phyloP scores from a whole-genome alignment of 1,140 invertebrate species.

The Drosophila pruinosa region DNA sequence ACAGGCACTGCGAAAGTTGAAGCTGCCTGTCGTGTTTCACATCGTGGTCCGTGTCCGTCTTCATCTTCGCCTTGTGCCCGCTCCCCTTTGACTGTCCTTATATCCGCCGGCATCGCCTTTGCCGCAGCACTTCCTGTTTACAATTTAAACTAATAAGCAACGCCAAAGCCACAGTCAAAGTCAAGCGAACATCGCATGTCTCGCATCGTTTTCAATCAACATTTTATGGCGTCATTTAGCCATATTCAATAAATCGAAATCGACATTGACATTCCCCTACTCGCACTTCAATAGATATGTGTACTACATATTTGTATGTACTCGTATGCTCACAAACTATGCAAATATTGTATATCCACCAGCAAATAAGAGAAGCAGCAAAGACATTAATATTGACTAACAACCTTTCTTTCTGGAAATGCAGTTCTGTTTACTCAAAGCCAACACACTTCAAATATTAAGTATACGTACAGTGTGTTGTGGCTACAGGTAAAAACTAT shows the following conservation, averaged over 20 bases:
- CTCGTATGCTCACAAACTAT: not conserved
- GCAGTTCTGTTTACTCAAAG: not conserved
- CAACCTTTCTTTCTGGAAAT: not conserved
- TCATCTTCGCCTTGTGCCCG: no score
- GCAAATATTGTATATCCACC: slow-evolving; percentile 19
- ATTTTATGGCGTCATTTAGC: slow-evolving; percentile 28
- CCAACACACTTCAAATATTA: not conserved
- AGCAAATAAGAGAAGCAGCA: not conserved
- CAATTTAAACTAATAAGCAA: slow-evolving; percentile 78
- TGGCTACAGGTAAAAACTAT: not conserved
- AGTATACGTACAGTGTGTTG: not conserved
- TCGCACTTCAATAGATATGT: no score
- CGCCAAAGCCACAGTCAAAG: slow-evolving; percentile 40
- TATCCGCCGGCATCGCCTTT: slow-evolving; percentile 35
- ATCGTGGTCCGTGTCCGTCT: not conserved
- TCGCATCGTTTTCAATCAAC: slow-evolving; percentile 26
- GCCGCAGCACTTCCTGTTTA: slow-evolving; percentile 76
- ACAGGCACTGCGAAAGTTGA: slow-evolving; percentile 39
- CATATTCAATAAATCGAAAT: slow-evolving; percentile 71
- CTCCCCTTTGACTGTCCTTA: slow-evolving; percentile 1
- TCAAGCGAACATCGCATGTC: slow-evolving; percentile 22
- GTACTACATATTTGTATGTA: no score
- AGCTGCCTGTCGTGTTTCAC: slow-evolving; percentile 14
- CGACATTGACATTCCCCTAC: slow-evolving; percentile 30
- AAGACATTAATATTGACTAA: slow-evolving; percentile 25